Conservation (phyloP, 1,140 invertebrate genomes). For the Euura lappo region DNA sequence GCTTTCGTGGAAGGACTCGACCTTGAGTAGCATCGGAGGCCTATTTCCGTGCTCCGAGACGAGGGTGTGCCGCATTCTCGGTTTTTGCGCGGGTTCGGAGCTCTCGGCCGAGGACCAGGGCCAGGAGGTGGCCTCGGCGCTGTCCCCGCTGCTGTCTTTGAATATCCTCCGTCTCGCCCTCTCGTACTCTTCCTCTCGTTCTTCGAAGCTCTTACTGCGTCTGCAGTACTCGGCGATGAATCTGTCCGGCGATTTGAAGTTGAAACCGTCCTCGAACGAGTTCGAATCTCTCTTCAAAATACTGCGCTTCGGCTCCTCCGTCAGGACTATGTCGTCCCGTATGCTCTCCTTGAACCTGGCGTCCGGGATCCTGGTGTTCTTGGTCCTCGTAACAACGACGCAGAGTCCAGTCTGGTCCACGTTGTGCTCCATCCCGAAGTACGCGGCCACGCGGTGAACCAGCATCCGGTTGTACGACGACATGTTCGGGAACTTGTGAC, state of each 20-base stretch:
- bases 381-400: conserved; percentile 83
- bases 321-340: conserved; percentile 65
- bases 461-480: conserved; percentile 95
- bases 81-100: conserved; percentile 49
- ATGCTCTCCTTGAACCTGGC: conserved; percentile 69
- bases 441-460: conserved; percentile 90
- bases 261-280: conserved; percentile 75
- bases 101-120: conserved; percentile 62
- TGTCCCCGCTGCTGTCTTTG: conserved; percentile 60
- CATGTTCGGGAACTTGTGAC: conserved; percentile 87
- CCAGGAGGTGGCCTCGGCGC: conserved; percentile 51
- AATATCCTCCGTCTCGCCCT: conserved; percentile 83
- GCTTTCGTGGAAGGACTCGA: conserved; percentile 63
- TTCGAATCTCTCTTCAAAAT: conserved; percentile 84
- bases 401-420: conserved; percentile 85
- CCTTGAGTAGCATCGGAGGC: conserved; percentile 60
- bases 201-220: conserved; percentile 88
- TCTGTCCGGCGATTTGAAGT: conserved; percentile 68
- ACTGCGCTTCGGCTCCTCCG: conserved; percentile 75
- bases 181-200: conserved; percentile 88
- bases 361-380: conserved; percentile 77
- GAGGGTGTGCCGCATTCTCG: conserved; percentile 47
- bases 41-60: conserved; percentile 45
- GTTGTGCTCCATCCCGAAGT: conserved; percentile 94
- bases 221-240: conserved; percentile 69